Evolutionary conservation across 2,797 vertebrate species (phyloP), one percentile per base, ranked within the genome.

Genomic region (Lindbergichthys nudifrons): DNA sequence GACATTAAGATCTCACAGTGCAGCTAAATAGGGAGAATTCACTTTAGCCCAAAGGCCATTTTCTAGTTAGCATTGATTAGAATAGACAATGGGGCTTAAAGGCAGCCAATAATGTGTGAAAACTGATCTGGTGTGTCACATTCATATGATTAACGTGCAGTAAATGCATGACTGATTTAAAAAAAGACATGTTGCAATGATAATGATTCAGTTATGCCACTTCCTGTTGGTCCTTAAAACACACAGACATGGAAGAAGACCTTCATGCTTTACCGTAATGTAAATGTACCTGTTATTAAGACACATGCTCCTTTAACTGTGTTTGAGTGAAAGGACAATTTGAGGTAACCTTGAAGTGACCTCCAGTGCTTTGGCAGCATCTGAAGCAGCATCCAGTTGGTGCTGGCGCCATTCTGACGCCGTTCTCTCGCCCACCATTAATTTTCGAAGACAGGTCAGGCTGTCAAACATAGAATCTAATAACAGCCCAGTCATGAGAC

Each of bases 391-490:
- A 4, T 46, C 50, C 45, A 73, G 26, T 48, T 67, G 52, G 41
- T 43, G 3, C 63, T 59, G 54, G 30, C 18, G 23, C 65, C 59
- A 51, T 15, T 63, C 23, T 56, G 32, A n/a, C n/a, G 8, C 8
- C 32, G 18, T n/a, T 45, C 0, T 26, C 21, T 48, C 41, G 0
- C 4, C 39, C 18, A 46, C 47, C 10, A 36, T 77, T 39, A 15
- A 19, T 79, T 66, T 48, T 18, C 41, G 2, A 4, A 21, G 58
- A 58, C 19, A 64, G 30, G 43, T 43, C 10, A 69, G 51, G 45
- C 53, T 66, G 39, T 65, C 51, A 60, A 14, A 65, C 6, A 21
- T 21, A 19, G 18, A 75, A 77, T 83, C 54, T 57, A 76, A 79
- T 74, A 70, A 56, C 19, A 56, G 23, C 15, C 2, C 57, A 39